These are phyloP conservation scores for Andrena flavipes DNA, from an alignment of 2,888 invertebrate genomes.

Conservation along the genomic window DNA sequence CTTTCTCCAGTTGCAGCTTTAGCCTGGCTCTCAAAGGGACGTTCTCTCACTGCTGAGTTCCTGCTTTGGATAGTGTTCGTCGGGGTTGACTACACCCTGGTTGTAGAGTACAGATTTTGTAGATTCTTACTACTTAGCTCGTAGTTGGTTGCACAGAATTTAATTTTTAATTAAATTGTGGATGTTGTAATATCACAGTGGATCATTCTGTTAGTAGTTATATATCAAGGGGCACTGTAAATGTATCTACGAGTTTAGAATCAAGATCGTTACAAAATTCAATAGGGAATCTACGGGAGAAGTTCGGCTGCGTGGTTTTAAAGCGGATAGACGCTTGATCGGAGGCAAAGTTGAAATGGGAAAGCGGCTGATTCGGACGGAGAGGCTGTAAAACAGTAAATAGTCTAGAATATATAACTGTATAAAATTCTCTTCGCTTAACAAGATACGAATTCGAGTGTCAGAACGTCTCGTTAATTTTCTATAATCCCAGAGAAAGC, in stretches of 20 bases:
- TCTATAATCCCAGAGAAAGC: slow-evolving; percentile 38
- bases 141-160: not conserved
- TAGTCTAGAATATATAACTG: not conserved
- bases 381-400: not conserved
- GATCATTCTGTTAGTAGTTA: too few relatives aligned
- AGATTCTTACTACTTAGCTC: not conserved
- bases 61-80: too few relatives aligned
- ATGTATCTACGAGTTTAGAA: not conserved
- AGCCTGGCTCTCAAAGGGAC: too few relatives aligned
- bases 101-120: not conserved
- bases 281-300: slow-evolving; percentile 14
- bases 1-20: not conserved
- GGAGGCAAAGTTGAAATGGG: not conserved
- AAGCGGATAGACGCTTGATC: slow-evolving; percentile 44
- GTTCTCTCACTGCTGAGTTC: too few relatives aligned
- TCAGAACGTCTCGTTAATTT: slow-evolving; percentile 43
- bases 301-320: slow-evolving; percentile 29
- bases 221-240: too few relatives aligned
- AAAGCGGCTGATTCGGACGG: not conserved
- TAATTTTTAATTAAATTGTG: not conserved
- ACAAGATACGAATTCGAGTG: not conserved
- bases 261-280: not conserved
- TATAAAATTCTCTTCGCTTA: slow-evolving; percentile 6
- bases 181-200: not conserved
- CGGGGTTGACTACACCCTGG: too few relatives aligned